Conservation (phyloP, 2,797 vertebrate species). For the Rhabdophis nuchalis region DNA sequence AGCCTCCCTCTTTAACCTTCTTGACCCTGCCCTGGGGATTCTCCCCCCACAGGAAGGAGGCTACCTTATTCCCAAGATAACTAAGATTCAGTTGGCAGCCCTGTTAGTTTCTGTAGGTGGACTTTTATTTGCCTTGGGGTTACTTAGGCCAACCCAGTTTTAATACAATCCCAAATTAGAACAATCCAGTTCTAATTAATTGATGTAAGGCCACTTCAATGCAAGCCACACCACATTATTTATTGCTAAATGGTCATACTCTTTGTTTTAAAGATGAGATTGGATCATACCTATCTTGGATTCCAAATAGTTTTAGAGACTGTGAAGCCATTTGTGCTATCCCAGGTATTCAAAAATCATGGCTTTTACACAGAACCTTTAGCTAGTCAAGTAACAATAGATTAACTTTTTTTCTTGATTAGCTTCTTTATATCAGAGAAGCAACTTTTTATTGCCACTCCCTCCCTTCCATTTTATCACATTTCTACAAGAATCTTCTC, state of each 20-base stretch:
- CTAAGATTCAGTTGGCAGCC: background rate
- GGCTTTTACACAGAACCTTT: background rate
- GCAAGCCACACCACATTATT: background rate
- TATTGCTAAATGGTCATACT: background rate
- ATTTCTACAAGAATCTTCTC: conserved; percentile 23
- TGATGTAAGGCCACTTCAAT: no score
- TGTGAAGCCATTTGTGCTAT: background rate
- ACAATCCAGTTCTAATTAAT: background rate
- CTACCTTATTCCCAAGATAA: background rate
- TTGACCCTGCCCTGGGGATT: background rate
- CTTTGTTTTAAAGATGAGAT: background rate
- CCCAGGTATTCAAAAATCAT: background rate
- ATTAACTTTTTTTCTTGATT: background rate
- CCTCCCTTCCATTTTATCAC: conserved; percentile 21
- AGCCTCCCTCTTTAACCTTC: background rate
- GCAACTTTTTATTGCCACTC: background rate
- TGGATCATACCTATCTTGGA: background rate
- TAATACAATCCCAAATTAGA: background rate
- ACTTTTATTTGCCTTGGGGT: background rate
- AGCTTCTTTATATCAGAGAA: conserved; percentile 12
- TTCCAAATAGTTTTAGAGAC: background rate
- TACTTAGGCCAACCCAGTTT: background rate
- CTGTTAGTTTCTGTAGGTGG: background rate
- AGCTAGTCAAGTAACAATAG: background rate
- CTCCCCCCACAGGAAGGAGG: background rate